Base-by-base conservation (phyloP, 2,797 vertebrate genomes). In the Centropyge bicolor region DNA sequence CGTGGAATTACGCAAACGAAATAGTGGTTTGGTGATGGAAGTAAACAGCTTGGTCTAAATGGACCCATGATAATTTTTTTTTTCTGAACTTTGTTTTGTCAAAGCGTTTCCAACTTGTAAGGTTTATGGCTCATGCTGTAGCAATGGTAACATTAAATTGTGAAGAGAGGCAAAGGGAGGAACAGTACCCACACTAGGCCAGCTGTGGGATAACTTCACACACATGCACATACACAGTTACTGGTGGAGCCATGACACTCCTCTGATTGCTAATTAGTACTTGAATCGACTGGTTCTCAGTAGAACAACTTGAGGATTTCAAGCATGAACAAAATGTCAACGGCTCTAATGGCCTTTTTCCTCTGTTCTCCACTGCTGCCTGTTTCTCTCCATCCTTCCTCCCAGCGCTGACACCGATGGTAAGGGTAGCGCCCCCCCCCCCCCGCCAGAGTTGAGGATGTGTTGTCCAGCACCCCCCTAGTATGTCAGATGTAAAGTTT, bases 191-290 rank as follows among this genome's bases (percentile, higher is more conserved):
- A 81, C 70, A 81, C 78, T 59, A 82, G 83, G 79, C 79, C 76
- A 74, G 67, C 64, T 63, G 78, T 75, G 81, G 75, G 57, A 87
- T 86, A 87, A 86, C 86, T 72, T 83, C 80, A 90, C 81, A 87
- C 83, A 76, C 73, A 76, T 68, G 69, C 78, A 76, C 66, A 71
- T 45, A 72, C 82, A 84, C 83, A 88, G 74, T 85, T 88, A 86
- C 86, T 76, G 78, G 38, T 79, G 86, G 70, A 88, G 80, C 72
- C 86, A 78, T 92, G 91, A 92, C 91, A 92, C 85, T 87, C 76
- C 86, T 93, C 90, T 92, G 91, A 93, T 93, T 88, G 89, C 91
- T 95, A 94, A 93, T 93, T 93, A 94, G 90, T 88, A 89, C 88
- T 92, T 84, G 80, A 95, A 96, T 93, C 74, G 92, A 88, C 92